Conservation (phyloP, 2,113 vertebrate genomes). For the Canis aureus region DNA sequence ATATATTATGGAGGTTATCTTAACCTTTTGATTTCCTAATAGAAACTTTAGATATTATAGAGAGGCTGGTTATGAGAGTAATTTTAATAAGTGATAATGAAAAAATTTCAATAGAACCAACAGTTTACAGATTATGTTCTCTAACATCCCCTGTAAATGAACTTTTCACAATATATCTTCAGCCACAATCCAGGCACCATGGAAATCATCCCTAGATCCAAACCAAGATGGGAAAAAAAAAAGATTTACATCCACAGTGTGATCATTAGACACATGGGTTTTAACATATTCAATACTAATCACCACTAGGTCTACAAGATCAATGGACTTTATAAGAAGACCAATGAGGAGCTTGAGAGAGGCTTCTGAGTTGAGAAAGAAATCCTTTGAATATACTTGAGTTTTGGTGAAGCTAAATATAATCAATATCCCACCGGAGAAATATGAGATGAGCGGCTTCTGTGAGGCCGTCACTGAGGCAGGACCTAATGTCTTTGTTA, state of each 20-base stretch:
- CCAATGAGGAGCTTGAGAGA: not conserved
- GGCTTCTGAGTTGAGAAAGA: not conserved
- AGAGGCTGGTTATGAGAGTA: not conserved
- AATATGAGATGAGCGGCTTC: not conserved
- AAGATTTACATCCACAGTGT: not conserved
- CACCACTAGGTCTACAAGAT: not conserved
- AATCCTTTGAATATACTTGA: not conserved
- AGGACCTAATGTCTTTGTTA: not conserved
- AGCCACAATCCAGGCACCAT: not conserved
- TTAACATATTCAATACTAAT: not conserved
- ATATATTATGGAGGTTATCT: not conserved
- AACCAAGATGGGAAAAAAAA: not conserved
- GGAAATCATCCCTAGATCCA: not conserved
- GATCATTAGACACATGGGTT: not conserved
- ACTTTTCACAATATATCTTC: not conserved
- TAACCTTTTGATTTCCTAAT: slow-evolving; percentile 47
- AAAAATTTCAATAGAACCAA: not conserved
- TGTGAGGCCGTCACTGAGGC: not conserved
- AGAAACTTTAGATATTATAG: not conserved
- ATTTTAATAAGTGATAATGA: not conserved
- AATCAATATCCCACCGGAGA: not conserved
- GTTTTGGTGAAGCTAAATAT: slow-evolving; percentile 7
- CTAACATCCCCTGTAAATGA: not conserved
- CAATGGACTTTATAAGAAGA: not conserved
- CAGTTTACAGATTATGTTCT: not conserved